These are phyloP conservation scores for Bradypodion pumilum DNA, from an alignment of 2,797 vertebrate genomes.

Conservation along the genomic window DNA sequence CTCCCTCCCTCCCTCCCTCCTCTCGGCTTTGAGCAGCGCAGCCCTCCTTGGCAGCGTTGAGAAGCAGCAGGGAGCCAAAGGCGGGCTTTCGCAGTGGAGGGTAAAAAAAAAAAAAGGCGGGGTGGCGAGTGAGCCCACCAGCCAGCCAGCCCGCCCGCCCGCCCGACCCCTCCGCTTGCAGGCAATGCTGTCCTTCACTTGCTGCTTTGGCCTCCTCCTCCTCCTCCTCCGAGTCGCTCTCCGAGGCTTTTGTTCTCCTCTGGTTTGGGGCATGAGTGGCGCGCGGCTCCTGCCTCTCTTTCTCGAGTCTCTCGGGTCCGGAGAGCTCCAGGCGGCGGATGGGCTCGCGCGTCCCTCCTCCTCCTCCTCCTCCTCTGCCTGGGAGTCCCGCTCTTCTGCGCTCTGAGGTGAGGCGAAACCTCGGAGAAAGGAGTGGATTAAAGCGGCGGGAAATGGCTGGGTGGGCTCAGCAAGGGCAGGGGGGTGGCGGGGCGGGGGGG, in stretches of 20 bases:
- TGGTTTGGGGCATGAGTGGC: conserved; percentile 22
- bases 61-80: background rate
- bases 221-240: conserved; percentile 15
- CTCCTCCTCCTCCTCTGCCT: conserved; percentile 26
- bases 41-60: conserved; percentile 14
- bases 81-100: background rate
- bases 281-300: conserved; percentile 11
- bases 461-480: no score
- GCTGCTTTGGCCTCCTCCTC: conserved; percentile 28
- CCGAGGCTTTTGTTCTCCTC: conserved; percentile 57
- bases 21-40: background rate
- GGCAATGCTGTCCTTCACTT: conserved; percentile 56
- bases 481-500: background rate
- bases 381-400: conserved; percentile 41
- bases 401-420: conserved; percentile 64
- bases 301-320: conserved; percentile 33
- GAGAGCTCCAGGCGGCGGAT: conserved; percentile 58
- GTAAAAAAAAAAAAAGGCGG: conserved; percentile 4
- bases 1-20: background rate
- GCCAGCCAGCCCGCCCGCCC: conserved; percentile 9
- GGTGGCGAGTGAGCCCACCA: background rate
- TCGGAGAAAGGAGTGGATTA: no score
- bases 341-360: conserved; percentile 14
- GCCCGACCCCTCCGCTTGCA: conserved; percentile 38
- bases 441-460: background rate